phyloP scores from a whole-genome alignment of 1,140 invertebrate genomes.

The Drosophila repletoides region DNA sequence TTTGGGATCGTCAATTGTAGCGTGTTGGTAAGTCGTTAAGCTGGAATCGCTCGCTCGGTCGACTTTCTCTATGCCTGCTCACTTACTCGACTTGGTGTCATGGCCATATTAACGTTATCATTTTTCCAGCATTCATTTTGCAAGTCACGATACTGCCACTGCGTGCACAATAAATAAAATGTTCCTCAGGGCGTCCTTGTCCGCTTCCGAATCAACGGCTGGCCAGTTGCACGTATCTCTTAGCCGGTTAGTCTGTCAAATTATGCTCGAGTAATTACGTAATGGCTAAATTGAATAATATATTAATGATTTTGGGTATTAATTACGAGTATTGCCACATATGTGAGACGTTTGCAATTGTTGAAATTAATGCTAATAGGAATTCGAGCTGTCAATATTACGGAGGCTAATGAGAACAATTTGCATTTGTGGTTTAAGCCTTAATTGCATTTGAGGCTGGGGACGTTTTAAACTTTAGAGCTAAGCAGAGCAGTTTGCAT shows the following conservation, averaged over 20 bases:
- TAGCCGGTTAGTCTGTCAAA: slow-evolving; percentile 31
- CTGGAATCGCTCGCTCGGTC: too few species aligned
- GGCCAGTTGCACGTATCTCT: background rate
- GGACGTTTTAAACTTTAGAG: slow-evolving; percentile 24
- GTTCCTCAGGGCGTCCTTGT: background rate
- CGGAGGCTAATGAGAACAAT: slow-evolving; percentile 15
- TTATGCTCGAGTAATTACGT: slow-evolving; percentile 30
- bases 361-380: slow-evolving; percentile 12
- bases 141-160: slow-evolving; percentile 58
- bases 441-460: slow-evolving; percentile 55
- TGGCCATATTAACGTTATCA: slow-evolving; percentile 66
- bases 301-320: slow-evolving; percentile 54
- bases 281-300: slow-evolving; percentile 36
- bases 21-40: slow-evolving; percentile 14
- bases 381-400: slow-evolving; percentile 28
- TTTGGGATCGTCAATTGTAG: too few species aligned
- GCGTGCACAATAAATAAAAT: slow-evolving; percentile 61
- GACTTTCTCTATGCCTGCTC: too few species aligned
- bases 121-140: slow-evolving; percentile 69
- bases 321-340: slow-evolving; percentile 40
- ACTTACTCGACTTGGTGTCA: slow-evolving; percentile 27
- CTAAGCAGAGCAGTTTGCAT: slow-evolving; percentile 25
- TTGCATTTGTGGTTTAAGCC: slow-evolving; percentile 44
- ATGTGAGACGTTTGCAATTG: slow-evolving; percentile 12
- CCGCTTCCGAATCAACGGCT: background rate